phyloP scores from a whole-genome alignment of 2,797 vertebrate genomes.

The Epinephelus awoara region DNA sequence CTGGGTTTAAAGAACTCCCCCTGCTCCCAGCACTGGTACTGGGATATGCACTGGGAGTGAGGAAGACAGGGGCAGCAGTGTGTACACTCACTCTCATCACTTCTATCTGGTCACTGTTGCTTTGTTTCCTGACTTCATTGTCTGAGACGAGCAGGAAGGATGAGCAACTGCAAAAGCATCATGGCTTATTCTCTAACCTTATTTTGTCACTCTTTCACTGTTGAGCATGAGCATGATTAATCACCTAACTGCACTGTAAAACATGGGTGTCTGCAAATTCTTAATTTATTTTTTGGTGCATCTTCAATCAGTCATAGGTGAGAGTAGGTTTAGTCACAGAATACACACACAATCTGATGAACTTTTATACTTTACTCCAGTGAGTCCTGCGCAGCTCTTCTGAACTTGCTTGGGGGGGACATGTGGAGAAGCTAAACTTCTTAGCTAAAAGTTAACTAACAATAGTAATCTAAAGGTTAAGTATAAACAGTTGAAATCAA shows the following conservation, averaged over 20 bases:
- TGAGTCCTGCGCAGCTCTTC: not conserved
- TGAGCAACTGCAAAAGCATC: constrained; percentile 50
- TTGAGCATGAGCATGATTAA: not conserved
- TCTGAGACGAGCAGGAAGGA: constrained; percentile 73
- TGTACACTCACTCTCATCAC: not conserved
- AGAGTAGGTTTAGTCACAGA: not conserved
- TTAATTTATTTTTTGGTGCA: not conserved
- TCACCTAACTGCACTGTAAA: constrained; percentile 14
- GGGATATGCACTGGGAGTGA: constrained; percentile 24
- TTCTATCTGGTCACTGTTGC: constrained; percentile 23
- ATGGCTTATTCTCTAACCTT: constrained; percentile 1
- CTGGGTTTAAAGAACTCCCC: constrained; percentile 5
- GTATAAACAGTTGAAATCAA: no score
- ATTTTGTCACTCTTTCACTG: constrained; percentile 5
- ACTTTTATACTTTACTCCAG: no score
- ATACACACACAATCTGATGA: not conserved
- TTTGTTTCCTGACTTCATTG: constrained; percentile 72
- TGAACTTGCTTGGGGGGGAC: not conserved
- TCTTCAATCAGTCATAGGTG: constrained; percentile 15
- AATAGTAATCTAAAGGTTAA: no score
- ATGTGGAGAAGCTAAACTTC: not conserved
- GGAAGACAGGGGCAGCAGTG: constrained; percentile 21
- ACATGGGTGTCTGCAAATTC: not conserved
- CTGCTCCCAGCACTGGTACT: constrained; percentile 18
- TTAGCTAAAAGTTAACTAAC: no score